A percentile compares a stretch with the other conserved stretches of the same genome.
These are phyloP conservation scores for Ectropis crepuscularia DNA, from an alignment of 2,888 invertebrate genomes.

Conservation along the genomic window DNA sequence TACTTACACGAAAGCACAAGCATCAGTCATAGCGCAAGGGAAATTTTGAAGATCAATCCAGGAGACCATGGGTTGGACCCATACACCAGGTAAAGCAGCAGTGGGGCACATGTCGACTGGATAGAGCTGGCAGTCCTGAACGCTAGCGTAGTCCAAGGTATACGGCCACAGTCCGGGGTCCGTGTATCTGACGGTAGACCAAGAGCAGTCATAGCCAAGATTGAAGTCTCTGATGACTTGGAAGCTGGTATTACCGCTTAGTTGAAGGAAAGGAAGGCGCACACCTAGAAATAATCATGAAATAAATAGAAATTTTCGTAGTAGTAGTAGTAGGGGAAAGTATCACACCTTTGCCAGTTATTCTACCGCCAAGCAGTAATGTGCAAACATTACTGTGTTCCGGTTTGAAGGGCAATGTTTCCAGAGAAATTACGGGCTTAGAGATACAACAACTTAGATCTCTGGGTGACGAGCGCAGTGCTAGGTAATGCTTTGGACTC, in stretches of 20 bases:
- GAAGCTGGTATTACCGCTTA: constrained; percentile 84
- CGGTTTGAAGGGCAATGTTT: too few relatives aligned
- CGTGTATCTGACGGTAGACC: constrained; percentile 77
- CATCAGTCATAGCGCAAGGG: constrained; percentile 85
- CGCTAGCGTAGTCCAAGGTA: constrained; percentile 85
- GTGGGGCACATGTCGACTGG: constrained; percentile 77
- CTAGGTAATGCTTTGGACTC: too few relatives aligned
- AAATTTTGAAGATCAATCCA: constrained; percentile 73
- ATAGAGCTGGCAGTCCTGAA: constrained; percentile 83
- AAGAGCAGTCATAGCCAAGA: constrained; percentile 86
- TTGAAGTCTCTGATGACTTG: constrained; percentile 78
- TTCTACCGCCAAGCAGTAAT: too few relatives aligned
- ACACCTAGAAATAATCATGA: constrained; percentile 62
- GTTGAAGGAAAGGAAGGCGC: constrained; percentile 84
- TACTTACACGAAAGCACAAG: constrained; percentile 79
- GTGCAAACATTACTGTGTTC: too few relatives aligned
- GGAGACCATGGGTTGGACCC: constrained; percentile 87
- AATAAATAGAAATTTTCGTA: too few relatives aligned
- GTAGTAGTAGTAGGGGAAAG: too few relatives aligned
- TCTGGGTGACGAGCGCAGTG: too few relatives aligned
- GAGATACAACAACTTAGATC: too few relatives aligned
- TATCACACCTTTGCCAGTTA: too few relatives aligned
- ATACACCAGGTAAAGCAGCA: constrained; percentile 84
- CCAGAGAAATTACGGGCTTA: too few relatives aligned
- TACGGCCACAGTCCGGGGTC: constrained; percentile 87